A percentile compares a stretch with the other conserved stretches of the same genome.
Conservation (phyloP, 2,888 invertebrate species). For the Rhamnusium bicolor region DNA sequence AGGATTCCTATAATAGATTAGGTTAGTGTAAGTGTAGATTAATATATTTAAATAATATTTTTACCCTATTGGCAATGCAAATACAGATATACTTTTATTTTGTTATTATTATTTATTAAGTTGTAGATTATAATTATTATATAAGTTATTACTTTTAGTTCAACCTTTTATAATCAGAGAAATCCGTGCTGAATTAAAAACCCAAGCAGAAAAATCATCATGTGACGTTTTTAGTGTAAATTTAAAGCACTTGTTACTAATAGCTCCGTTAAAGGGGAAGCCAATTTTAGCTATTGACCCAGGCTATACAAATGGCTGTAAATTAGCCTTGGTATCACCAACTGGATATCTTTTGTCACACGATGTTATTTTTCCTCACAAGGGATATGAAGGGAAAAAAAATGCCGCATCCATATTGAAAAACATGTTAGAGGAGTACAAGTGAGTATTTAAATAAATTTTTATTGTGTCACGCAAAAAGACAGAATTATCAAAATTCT, state of each 20-base stretch:
- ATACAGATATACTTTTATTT: too few species aligned
- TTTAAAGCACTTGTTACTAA: slow-evolving; percentile 86
- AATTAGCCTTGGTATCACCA: slow-evolving; percentile 85
- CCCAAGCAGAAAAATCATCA: slow-evolving; percentile 85
- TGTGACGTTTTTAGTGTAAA: slow-evolving; percentile 90
- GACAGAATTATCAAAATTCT: too few species aligned
- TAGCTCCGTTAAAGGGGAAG: slow-evolving; percentile 86
- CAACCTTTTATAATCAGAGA: slow-evolving; percentile 80
- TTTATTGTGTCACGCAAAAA: too few species aligned
- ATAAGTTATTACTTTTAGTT: slow-evolving; percentile 72
- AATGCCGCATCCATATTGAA: slow-evolving; percentile 71
- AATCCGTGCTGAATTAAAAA: slow-evolving; percentile 82
- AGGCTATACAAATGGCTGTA: slow-evolving; percentile 91
- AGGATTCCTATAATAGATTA: slow-evolving; percentile 77
- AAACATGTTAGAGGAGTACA: slow-evolving; percentile 74
- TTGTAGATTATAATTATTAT: not conserved
- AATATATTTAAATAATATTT: too few species aligned
- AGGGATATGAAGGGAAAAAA: slow-evolving; percentile 65
- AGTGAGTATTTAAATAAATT: slow-evolving; percentile 67
- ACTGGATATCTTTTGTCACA: slow-evolving; percentile 81
- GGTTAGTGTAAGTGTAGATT: slow-evolving; percentile 59
- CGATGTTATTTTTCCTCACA: slow-evolving; percentile 80
- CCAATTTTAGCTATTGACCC: slow-evolving; percentile 91
- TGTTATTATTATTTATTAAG: not conserved
- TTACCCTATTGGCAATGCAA: too few species aligned